A percentile compares a stretch with the other conserved stretches of the same genome.
These are phyloP conservation scores for Theristus sp. DNA, from an alignment of 2,888 invertebrate species.

Conservation along the genomic window DNA sequence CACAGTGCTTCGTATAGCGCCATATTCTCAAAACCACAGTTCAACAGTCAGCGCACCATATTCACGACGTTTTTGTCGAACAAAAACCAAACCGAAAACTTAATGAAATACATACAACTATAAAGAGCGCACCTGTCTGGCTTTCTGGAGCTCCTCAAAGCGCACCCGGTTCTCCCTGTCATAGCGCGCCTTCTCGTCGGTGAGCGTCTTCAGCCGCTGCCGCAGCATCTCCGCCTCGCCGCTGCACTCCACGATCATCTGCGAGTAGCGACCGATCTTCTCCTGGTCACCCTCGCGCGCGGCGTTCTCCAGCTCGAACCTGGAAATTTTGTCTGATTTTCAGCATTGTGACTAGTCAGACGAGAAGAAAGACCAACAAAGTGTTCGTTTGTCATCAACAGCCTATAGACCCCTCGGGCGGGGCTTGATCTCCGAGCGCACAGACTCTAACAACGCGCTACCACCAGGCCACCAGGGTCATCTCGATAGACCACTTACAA, in stretches of 20 bases:
- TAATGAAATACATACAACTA: not conserved
- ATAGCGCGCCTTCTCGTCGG: constrained; percentile 26
- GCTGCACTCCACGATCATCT: constrained; percentile 24
- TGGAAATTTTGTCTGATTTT: constrained; percentile 7
- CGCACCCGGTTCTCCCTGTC: constrained; percentile 22
- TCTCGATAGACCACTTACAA: constrained; percentile 14
- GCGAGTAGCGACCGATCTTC: constrained; percentile 23
- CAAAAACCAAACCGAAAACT: not conserved
- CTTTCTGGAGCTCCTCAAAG: constrained; percentile 28
- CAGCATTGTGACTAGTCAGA: not conserved
- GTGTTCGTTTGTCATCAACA: too few species aligned
- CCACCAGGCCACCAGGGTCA: too few species aligned
- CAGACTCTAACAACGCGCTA: too few species aligned
- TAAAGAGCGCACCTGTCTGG: constrained; percentile 14
- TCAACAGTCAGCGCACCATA: too few species aligned
- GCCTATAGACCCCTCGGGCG: too few species aligned
- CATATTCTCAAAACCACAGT: too few species aligned
- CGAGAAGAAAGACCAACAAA: too few species aligned
- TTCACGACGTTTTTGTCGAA: too few species aligned
- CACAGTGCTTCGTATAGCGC: too few species aligned
- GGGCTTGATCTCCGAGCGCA: too few species aligned
- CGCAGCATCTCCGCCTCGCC: constrained; percentile 27
- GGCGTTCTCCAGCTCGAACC: constrained; percentile 24
- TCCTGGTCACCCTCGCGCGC: constrained; percentile 23
- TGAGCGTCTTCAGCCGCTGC: constrained; percentile 21